Evolutionary conservation across 2,113 vertebrate genomes (phyloP), one percentile per base, ranked within the genome.

Genomic region (Centropus unirufus): DNA sequence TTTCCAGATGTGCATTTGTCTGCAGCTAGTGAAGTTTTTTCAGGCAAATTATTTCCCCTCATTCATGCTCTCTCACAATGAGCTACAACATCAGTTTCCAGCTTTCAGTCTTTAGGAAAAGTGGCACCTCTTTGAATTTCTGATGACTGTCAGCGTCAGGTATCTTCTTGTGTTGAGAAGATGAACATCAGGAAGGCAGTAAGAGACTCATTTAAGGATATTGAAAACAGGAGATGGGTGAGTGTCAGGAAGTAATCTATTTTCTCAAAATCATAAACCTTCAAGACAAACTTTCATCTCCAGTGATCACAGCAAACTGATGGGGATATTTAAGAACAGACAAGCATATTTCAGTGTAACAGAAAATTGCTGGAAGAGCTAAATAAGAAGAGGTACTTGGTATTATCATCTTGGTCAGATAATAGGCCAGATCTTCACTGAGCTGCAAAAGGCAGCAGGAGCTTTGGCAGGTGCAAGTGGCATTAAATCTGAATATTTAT

Each of bases 241-340:
- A 95, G 54, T 83, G 83, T 83, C 90, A 78, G 93, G 51, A 72
- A 73, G 81, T 61, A 92, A 89, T 92, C 83, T 96, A 68, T 92
- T 93, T 94, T 82, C 80, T 91, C 21, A 26, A 78, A 62, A 67
- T 72, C 91, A 90, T 68, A 95, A 92, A 92, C 81, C 78, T 82
- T 57, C 55, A 88, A 79, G 90, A 92, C 89, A 94, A 96, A 91
- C 78, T 86, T 97, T 68, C 72, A 64, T 92, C 80, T 76, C 39
- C 83, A 89, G 55, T 4, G 18, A 91, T 91, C 94, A 89, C 62
- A 87, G 79, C 49, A 73, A 95, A 63, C 64, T 64, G 67, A 49
- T 68, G 61, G 62, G 44, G 63, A 83, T 69, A 73, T 74, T 93
- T 79, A 75, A 79, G 74, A 95, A 79, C 2, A 90, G 75, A 74